Conservation (phyloP, 1,140 invertebrate species). For the Eufriesea mexicana region DNA sequence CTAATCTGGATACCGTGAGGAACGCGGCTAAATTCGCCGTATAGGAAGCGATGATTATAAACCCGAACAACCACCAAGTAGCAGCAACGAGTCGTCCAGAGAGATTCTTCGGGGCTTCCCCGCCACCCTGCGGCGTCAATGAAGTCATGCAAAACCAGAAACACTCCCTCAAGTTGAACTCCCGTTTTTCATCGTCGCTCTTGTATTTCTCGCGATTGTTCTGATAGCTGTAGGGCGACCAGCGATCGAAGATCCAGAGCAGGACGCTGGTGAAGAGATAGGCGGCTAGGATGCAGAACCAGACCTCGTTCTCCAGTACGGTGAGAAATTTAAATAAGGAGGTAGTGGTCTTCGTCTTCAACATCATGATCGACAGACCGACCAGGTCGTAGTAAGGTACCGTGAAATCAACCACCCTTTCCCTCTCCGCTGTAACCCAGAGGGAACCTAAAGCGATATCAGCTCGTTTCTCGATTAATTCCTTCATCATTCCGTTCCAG, state of each 20-base stretch:
- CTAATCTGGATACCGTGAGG: conserved; percentile 94
- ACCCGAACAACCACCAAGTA: conserved; percentile 99
- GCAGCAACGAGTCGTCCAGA: conserved; percentile 96
- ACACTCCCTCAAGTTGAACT: conserved; percentile 98
- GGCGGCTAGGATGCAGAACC: conserved; percentile 97
- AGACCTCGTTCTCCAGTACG: conserved; percentile 97
- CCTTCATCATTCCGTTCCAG: conserved; percentile 96
- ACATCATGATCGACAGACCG: conserved; percentile 96
- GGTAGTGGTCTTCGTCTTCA: conserved; percentile 89
- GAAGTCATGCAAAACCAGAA: conserved; percentile 99
- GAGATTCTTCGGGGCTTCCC: conserved; percentile 97
- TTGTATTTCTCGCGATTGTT: conserved; percentile 97
- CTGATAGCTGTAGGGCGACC: conserved; percentile 97
- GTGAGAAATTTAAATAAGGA: conserved; percentile 98
- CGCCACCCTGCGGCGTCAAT: conserved; percentile 96
- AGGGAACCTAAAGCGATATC: conserved; percentile 94
- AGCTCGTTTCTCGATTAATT: conserved; percentile 94
- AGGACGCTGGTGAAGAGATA: conserved; percentile 97
- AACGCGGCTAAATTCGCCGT: conserved; percentile 98
- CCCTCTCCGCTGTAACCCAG: conserved; percentile 96
- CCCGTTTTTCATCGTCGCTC: conserved; percentile 96
- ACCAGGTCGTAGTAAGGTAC: conserved; percentile 98
- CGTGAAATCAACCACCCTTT: conserved; percentile 95
- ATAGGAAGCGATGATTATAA: conserved; percentile 99
- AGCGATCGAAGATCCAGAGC: conserved; percentile 97